Percentiles rank a stretch among this genome's conserved stretches.
These are phyloP conservation scores for Diaprepes abbreviatus DNA, from an alignment of 2,888 invertebrate genomes.

Conservation along the genomic window DNA sequence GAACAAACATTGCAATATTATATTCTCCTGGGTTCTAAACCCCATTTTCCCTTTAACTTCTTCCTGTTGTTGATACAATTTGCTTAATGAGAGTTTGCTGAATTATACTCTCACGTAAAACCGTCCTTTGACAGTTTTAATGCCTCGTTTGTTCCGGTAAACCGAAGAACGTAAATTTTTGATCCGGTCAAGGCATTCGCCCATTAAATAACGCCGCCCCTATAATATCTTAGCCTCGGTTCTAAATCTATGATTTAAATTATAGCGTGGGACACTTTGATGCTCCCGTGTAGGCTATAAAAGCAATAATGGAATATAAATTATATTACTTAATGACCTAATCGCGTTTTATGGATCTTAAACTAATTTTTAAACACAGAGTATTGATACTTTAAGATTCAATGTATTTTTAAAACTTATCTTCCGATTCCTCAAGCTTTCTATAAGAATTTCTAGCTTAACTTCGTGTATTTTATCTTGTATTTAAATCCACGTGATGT, in stretches of 20 bases:
- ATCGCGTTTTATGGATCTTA: too few species aligned
- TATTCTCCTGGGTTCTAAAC: too few species aligned
- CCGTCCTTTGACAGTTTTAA: slow-evolving; percentile 29
- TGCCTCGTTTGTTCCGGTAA: slow-evolving; percentile 22
- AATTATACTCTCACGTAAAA: slow-evolving; percentile 7
- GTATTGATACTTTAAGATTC: too few species aligned
- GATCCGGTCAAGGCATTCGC: slow-evolving; percentile 16
- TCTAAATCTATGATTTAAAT: slow-evolving; percentile 8
- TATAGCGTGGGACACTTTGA: neutral
- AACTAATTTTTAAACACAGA: too few species aligned
- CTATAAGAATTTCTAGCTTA: too few species aligned
- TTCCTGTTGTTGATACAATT: too few species aligned
- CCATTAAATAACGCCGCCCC: slow-evolving; percentile 5
- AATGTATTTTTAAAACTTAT: too few species aligned
- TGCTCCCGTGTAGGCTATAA: neutral
- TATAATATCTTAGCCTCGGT: slow-evolving; percentile 6
- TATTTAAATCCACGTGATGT: too few species aligned
- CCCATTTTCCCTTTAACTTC: too few species aligned
- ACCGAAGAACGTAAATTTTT: slow-evolving; percentile 22
- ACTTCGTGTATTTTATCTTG: too few species aligned
- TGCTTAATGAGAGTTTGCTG: slow-evolving; percentile 1
- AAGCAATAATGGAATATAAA: neutral
- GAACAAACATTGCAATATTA: too few species aligned
- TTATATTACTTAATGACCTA: neutral
- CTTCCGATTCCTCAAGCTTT: too few species aligned